Evolutionary conservation across 2,113 vertebrate species (phyloP), one percentile per base, ranked within the genome.

Genomic region (Chunga burmeisteri): DNA sequence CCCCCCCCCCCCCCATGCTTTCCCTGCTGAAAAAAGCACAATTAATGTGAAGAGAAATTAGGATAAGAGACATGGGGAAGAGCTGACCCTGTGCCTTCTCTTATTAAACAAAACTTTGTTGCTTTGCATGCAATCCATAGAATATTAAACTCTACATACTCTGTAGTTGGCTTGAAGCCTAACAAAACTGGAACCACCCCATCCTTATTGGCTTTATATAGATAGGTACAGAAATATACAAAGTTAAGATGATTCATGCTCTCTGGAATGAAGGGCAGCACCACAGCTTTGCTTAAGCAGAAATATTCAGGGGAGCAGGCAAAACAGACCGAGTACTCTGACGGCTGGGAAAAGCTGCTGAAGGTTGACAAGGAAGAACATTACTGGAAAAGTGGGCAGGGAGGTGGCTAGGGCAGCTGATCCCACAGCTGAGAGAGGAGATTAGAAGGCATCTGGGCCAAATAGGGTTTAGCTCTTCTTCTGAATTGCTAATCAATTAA

Each of bases 181-280:
- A 97, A 95, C 91, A 95, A 95, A 97, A 95, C 96, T 94, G 78
- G 93, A 97, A 96, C 96, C 95, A 96, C 89, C 95, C 84, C 94
- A 94, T 97, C 87, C 79, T 95, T 97, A 95, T 95, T 95, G 93
- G 94, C 94, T 97, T 96, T 97, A 96, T 97, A 97, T 95, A 97
- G 96, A 97, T 94, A 97, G 96, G 94, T 97, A 96, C 86, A 96
- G 96, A 97, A 96, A 97, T 96, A 96, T 32, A 96, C 92, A 94
- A 96, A 95, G 86, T 87, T 85, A 79, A 75, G 71, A 96, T 97
- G 96, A 96, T 94, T 97, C 96, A 96, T 97, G 94, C 84, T 68
- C 81, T 95, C 81, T 96, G 96, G 96, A 97, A 97, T 95, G 96
- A 97, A 94, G 71, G 89, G 93, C 93, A 96, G 89, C 49, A 1